These are phyloP conservation scores for Nemotelus pantherinus DNA, from an alignment of 2,888 invertebrate genomes.

Conservation along the genomic window DNA sequence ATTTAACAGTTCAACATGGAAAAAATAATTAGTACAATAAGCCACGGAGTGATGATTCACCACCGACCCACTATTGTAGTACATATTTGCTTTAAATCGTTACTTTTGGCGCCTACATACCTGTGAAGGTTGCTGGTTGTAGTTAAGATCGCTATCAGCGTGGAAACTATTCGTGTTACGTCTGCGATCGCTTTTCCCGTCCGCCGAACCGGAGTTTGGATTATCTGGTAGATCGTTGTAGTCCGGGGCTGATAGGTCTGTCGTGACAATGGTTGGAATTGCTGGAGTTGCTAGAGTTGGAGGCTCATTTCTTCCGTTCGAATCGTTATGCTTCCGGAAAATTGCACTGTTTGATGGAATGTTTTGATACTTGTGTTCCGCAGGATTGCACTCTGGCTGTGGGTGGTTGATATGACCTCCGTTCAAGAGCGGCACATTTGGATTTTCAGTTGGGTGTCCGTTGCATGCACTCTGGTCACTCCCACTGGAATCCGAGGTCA, in stretches of 20 bases:
- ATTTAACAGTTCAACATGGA: no score
- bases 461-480: slow-evolving; percentile 15
- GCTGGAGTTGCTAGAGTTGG: slow-evolving; percentile 41
- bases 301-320: slow-evolving; percentile 3
- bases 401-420: neutral
- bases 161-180: slow-evolving; percentile 43
- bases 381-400: slow-evolving; percentile 1
- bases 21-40: no score
- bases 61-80: no score
- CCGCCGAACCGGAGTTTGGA: slow-evolving; percentile 5
- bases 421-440: neutral
- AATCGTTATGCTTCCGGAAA: slow-evolving; percentile 52
- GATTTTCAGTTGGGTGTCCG: slow-evolving; percentile 33
- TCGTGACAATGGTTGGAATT: slow-evolving; percentile 21
- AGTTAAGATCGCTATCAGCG: slow-evolving; percentile 35
- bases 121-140: slow-evolving; percentile 47
- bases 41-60: no score
- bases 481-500: slow-evolving; percentile 51
- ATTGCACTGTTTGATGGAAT: slow-evolving; percentile 59
- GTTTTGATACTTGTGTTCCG: slow-evolving; percentile 60
- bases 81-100: no score
- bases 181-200: slow-evolving; percentile 28
- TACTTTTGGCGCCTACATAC: slow-evolving; percentile 10
- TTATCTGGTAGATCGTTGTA: neutral
- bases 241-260: slow-evolving; percentile 9